phyloP scores from a whole-genome alignment of 2,113 vertebrate species.

The Pachycephala philippinensis region DNA sequence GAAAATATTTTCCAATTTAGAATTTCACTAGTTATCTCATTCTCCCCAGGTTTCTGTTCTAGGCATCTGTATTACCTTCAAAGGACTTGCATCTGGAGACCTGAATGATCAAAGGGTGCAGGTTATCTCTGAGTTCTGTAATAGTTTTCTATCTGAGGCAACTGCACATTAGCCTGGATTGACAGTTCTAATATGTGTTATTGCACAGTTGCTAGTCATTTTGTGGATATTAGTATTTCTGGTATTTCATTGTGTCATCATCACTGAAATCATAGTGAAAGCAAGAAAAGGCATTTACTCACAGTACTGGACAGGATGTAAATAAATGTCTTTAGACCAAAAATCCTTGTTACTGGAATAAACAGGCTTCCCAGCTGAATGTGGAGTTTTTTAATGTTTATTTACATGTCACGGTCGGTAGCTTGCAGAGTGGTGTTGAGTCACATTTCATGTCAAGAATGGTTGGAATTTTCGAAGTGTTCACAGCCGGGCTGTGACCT shows the following conservation, averaged over 20 bases:
- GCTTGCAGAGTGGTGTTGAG: background rate
- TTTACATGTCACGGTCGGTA: background rate
- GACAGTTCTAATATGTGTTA: slow-evolving; percentile 23
- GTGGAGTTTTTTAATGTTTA: background rate
- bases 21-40: background rate
- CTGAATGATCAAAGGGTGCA: background rate
- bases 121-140: background rate
- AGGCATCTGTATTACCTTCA: background rate
- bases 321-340: background rate
- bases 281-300: background rate
- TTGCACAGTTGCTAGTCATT: background rate
- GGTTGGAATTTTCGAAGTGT: background rate
- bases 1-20: background rate
- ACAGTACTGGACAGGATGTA: background rate
- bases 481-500: background rate
- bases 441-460: background rate
- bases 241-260: background rate
- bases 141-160: background rate
- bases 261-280: slow-evolving; percentile 4
- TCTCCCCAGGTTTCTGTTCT: background rate
- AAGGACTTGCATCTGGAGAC: background rate
- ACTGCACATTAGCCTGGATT: slow-evolving; percentile 6
- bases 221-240: slow-evolving; percentile 30
- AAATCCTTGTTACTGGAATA: background rate
- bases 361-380: background rate